Percentiles rank a stretch among this genome's conserved stretches.
Conservation (phyloP, 2,113 vertebrate species). For the Hepsetus odoe region DNA sequence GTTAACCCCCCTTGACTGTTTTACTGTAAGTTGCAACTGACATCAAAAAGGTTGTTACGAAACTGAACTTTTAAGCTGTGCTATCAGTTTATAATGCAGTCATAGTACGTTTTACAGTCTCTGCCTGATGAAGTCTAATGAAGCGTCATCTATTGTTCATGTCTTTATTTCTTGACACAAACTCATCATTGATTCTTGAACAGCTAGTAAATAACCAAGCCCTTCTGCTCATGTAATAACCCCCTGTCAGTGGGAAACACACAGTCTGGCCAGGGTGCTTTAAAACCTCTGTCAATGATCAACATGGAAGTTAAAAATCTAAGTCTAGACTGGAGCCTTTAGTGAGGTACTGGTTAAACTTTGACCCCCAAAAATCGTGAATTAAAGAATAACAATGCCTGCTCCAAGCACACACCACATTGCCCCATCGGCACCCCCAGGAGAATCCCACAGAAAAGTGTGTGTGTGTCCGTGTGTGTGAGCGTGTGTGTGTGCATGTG, state of each 20-base stretch:
- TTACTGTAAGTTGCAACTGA: too few species aligned
- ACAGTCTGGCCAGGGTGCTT: conserved; percentile 6
- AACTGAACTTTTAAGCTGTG: background rate
- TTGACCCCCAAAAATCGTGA: conserved; percentile 48
- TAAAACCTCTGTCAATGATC: conserved; percentile 57
- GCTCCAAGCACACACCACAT: conserved; percentile 7
- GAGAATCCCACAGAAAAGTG: conserved; percentile 44
- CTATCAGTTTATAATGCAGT: background rate
- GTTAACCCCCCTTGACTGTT: too few species aligned
- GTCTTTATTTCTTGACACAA: conserved; percentile 32
- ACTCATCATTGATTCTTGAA: conserved; percentile 36
- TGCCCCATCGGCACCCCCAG: conserved; percentile 19
- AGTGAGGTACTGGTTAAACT: conserved; percentile 46
- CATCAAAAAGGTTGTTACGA: background rate
- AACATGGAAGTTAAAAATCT: conserved; percentile 43
- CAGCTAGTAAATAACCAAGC: conserved; percentile 42
- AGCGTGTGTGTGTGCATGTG: too few species aligned
- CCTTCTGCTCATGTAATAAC: conserved; percentile 46
- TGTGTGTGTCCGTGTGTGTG: too few species aligned
- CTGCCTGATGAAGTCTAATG: conserved; percentile 7
- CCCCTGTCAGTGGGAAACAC: conserved; percentile 11
- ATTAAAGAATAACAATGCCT: conserved; percentile 50
- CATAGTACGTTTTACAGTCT: conserved; percentile 4
- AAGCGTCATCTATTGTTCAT: conserved; percentile 11
- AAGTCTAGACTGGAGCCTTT: conserved; percentile 36